Evolutionary conservation across 2,888 invertebrate genomes (phyloP).

Genomic region (Osedax frankpressi): DNA sequence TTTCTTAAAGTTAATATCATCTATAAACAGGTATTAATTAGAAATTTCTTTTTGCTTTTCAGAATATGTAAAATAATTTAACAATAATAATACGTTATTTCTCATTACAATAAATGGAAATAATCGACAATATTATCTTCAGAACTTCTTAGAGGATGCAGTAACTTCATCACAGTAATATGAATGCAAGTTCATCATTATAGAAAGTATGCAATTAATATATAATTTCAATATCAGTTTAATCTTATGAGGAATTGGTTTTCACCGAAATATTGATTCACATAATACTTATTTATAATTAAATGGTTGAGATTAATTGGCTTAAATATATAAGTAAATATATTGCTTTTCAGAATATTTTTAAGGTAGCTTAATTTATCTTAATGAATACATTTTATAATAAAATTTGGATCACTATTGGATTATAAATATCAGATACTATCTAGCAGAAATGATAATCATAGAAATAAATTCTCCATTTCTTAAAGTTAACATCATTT

Average conservation of each 20-base stretch:
- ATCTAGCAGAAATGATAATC: background rate
- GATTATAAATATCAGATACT: background rate
- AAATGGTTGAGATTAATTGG: no score
- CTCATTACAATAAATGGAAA: background rate
- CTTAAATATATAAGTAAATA: background rate
- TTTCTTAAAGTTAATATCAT: no score
- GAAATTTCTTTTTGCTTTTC: no score
- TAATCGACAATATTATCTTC: no score
- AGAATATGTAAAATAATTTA: no score
- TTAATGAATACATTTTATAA: no score
- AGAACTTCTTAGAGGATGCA: background rate
- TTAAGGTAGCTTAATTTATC: background rate
- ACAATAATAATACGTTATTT: background rate
- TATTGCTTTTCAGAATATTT: background rate
- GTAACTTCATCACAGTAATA: background rate
- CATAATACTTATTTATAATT: no score
- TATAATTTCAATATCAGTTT: background rate
- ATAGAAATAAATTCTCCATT: background rate
- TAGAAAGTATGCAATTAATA: background rate
- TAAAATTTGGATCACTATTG: no score
- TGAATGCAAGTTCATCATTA: background rate
- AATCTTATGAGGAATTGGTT: background rate
- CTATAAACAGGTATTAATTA: no score
- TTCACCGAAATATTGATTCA: background rate
- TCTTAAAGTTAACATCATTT: no score